A percentile compares a stretch with the other conserved stretches of the same genome.
phyloP scores from a whole-genome alignment of 2,113 vertebrate genomes.

The Papio anubis region DNA sequence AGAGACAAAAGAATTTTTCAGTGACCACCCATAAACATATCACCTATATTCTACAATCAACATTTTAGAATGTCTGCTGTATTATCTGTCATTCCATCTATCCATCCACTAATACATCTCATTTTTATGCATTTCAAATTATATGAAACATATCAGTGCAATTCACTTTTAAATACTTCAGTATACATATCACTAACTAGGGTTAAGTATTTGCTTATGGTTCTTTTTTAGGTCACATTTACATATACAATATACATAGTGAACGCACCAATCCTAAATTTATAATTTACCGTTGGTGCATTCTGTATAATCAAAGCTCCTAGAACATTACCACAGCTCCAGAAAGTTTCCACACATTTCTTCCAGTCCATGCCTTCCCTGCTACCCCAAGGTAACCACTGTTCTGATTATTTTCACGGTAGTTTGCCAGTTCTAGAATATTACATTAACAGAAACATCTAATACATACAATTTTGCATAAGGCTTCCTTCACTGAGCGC shows the following conservation, averaged over 20 bases:
- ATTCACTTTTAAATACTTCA: slow-evolving; percentile 31
- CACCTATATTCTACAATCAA: neutral
- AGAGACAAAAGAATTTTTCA: neutral
- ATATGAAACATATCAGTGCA: neutral
- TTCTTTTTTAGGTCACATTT: slow-evolving; percentile 36
- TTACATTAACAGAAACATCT: neutral
- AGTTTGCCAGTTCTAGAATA: neutral
- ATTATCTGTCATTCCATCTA: neutral
- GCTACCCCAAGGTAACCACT: neutral
- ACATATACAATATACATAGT: neutral
- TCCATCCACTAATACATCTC: neutral
- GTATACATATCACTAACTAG: neutral
- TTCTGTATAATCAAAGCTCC: neutral
- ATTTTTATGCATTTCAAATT: slow-evolving; percentile 11
- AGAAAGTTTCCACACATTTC: neutral
- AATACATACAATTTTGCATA: neutral
- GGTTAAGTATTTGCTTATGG: slow-evolving; percentile 18
- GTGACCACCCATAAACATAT: neutral
- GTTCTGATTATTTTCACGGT: neutral
- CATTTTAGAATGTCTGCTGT: neutral
- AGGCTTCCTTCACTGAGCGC: neutral
- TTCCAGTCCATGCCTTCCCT: neutral
- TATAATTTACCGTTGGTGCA: no score
- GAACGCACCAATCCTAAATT: neutral
- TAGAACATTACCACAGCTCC: neutral